Evolutionary conservation across 2,797 vertebrate genomes (phyloP), one percentile per base, ranked within the genome.

Genomic region (Eulemur albifrons): DNA sequence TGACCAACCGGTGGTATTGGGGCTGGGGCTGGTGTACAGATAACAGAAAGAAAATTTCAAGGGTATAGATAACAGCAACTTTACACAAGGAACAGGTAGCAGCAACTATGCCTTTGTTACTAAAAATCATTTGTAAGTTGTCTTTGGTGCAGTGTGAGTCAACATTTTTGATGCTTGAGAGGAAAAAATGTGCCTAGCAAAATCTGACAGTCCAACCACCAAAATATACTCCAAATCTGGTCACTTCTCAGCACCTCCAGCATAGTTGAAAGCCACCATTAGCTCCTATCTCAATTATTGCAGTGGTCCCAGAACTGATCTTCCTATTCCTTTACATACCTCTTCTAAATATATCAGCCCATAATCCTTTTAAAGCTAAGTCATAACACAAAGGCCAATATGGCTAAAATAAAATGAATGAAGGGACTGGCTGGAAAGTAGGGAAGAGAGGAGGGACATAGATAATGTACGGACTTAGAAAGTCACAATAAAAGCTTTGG

Each of bases 51-150:
- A 35, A 52, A 54, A 54, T 79, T 38, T 79, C 14, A 14, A 79
- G 50, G 21, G 32, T 79, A 35, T 15, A 79, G 38, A 81, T 70
- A 90, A 79, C 20, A 69, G 48, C 76, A 93, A 65, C 80, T 92
- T 89, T 86, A 93, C 17, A 48, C 10, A 88, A 15, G 65, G n/a
- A 82, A 30, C 35, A 61, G 20, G 77, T 20, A 54, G n/a, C 30
- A 54, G 18, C 9, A 79, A 67, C 35, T 61, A 63, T 43, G 52
- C 30, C 30, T 90, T 70, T 88, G 27, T 30, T 73, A 95, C 73
- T 94, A 57, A 82, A 94, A 94, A 91, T 69, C 23, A 94, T 38
- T 88, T 88, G 61, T 57, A 93, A 82, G 23, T 72, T 81, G 5
- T 67, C 72, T 88, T 79, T 77, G 15, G 21, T 76, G 5, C 50